Evolutionary conservation across 1,140 invertebrate genomes (phyloP).

Genomic region (Aphelinus atriplicis): DNA sequence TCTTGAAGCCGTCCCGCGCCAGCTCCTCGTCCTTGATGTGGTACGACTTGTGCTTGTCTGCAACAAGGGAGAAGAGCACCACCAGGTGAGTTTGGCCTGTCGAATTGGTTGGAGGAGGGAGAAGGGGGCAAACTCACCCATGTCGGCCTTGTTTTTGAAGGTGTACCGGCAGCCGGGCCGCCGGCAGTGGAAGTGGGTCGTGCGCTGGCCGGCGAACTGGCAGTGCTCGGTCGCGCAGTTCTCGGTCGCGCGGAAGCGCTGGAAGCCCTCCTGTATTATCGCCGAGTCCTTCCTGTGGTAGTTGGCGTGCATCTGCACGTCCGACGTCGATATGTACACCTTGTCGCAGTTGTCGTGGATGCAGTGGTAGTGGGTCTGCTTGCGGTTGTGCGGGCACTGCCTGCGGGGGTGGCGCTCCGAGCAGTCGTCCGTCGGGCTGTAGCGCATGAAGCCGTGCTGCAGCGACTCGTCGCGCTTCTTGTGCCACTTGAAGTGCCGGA

Average conservation of each 20-base stretch:
- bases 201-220: slow-evolving; percentile 92
- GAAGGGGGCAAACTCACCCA: slow-evolving; percentile 78
- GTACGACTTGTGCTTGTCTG: slow-evolving; percentile 99
- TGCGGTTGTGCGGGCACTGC: slow-evolving; percentile 92
- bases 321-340: slow-evolving; percentile 97
- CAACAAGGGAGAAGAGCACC: slow-evolving; percentile 14
- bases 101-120: not conserved
- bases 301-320: slow-evolving; percentile 99
- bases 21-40: slow-evolving; percentile 98
- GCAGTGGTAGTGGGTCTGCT: slow-evolving; percentile 99
- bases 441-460: slow-evolving; percentile 96
- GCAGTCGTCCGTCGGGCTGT: slow-evolving; percentile 92
- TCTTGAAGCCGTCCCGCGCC: slow-evolving; percentile 96
- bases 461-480: slow-evolving; percentile 97
- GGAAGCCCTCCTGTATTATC: slow-evolving; percentile 96
- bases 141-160: slow-evolving; percentile 99
- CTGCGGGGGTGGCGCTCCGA: slow-evolving; percentile 74
- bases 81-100: no score
- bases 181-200: slow-evolving; percentile 97
- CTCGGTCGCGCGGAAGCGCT: slow-evolving; percentile 90
- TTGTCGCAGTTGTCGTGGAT: slow-evolving; percentile 96
- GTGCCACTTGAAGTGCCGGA: slow-evolving; percentile 98
- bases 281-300: slow-evolving; percentile 98
- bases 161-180: slow-evolving; percentile 91
- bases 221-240: slow-evolving; percentile 89